These are phyloP conservation scores for Pseudococcus viburni DNA, from an alignment of 2,888 invertebrate species.

Conservation along the genomic window DNA sequence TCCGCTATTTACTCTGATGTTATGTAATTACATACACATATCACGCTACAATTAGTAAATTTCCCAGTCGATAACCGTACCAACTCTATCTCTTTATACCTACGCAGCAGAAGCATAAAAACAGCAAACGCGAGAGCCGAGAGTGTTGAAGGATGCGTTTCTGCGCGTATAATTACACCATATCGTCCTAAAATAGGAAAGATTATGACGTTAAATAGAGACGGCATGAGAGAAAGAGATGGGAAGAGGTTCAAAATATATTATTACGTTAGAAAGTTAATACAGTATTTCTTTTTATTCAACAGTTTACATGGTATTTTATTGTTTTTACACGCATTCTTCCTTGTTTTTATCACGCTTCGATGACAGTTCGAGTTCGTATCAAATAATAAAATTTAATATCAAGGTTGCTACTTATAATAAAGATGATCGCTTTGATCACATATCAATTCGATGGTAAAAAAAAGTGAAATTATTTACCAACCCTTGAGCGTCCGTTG, in stretches of 20 bases:
- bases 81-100: not conserved
- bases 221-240: not conserved
- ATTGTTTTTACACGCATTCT: slow-evolving; percentile 50
- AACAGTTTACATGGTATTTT: slow-evolving; percentile 35
- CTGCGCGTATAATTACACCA: slow-evolving; percentile 6
- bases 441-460: not conserved
- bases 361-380: slow-evolving; percentile 20
- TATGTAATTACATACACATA: slow-evolving; percentile 1
- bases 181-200: slow-evolving; percentile 1
- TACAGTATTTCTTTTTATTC: not conserved
- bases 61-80: not conserved
- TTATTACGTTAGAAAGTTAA: slow-evolving; percentile 52
- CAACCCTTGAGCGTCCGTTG: slow-evolving; percentile 12
- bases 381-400: slow-evolving; percentile 27
- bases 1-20: not conserved
- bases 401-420: slow-evolving; percentile 1
- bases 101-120: not conserved
- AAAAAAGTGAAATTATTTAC: slow-evolving; percentile 17
- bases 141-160: not conserved
- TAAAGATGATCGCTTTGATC: not conserved
- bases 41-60: slow-evolving; percentile 47
- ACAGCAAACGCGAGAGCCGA: not conserved
- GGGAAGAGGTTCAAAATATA: slow-evolving; percentile 17
- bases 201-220: not conserved
- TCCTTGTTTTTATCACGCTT: slow-evolving; percentile 52